These are phyloP conservation scores for Phaethon lepturus DNA, from an alignment of 2,113 vertebrate species.

Conservation along the genomic window DNA sequence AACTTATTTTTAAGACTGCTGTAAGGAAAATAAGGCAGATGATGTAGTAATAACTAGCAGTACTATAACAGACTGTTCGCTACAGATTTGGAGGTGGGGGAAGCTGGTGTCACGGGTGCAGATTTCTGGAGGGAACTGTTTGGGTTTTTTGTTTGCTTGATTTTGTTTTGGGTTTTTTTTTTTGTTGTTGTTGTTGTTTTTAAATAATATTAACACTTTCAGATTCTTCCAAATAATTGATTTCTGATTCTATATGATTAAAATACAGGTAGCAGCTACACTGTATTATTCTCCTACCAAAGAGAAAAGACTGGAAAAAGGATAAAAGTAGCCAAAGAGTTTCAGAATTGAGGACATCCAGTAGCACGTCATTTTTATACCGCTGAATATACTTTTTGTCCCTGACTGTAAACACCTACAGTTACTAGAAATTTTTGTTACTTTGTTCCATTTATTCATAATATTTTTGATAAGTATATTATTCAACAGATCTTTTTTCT, in stretches of 20 bases:
- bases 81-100: not conserved
- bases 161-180: not conserved
- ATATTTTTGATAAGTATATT: not conserved
- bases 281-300: not conserved
- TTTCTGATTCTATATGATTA: not conserved
- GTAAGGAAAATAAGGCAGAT: not conserved
- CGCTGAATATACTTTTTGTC: not conserved
- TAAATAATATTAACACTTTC: not conserved
- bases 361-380: not conserved
- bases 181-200: too few species aligned
- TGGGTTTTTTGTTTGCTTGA: not conserved
- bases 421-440: not conserved
- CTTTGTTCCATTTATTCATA: not conserved
- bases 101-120: not conserved
- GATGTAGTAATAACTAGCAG: not conserved
- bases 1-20: constrained; percentile 31
- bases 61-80: not conserved
- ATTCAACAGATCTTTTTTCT: not conserved
- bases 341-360: not conserved
- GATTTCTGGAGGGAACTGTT: not conserved
- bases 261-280: not conserved
- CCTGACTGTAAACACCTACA: not conserved
- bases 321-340: not conserved
- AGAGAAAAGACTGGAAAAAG: not conserved
- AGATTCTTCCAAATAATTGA: not conserved